phyloP scores from a whole-genome alignment of 2,113 vertebrate species.

The Tricholaema leucomelas region DNA sequence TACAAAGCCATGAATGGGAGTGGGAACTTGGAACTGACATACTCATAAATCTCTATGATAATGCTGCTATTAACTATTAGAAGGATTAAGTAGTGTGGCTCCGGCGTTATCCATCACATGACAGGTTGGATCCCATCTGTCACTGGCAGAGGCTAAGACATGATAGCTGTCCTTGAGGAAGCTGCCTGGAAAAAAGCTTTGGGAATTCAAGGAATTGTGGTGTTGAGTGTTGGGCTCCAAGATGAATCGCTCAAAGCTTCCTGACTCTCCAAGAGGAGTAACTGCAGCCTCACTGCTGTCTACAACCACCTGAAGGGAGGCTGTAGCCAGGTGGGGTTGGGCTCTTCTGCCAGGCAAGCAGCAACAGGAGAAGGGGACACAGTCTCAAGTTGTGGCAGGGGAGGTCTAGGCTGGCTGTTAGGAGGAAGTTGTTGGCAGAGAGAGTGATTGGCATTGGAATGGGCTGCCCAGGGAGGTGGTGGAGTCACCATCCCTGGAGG shows the following conservation, averaged over 20 bases:
- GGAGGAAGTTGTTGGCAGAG: too few species aligned
- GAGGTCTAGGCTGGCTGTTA: too few species aligned
- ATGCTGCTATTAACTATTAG: conserved; percentile 86
- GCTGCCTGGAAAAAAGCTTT: conserved; percentile 73
- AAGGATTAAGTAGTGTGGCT: conserved; percentile 85
- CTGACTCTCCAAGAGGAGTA: conserved; percentile 72
- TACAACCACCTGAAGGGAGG: too few species aligned
- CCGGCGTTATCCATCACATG: conserved; percentile 85
- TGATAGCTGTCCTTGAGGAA: conserved; percentile 80
- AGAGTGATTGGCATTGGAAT: too few species aligned
- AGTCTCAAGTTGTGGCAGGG: too few species aligned
- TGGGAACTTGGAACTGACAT: conserved; percentile 87
- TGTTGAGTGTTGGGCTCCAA: conserved; percentile 67
- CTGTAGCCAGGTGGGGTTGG: too few species aligned
- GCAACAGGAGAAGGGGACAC: too few species aligned
- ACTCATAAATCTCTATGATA: conserved; percentile 92
- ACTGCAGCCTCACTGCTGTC: too few species aligned
- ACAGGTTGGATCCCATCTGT: conserved; percentile 82
- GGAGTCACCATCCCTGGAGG: too few species aligned
- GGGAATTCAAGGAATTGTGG: conserved; percentile 80
- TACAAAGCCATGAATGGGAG: conserved; percentile 76
- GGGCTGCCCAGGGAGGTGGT: too few species aligned
- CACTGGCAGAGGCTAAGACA: conserved; percentile 72
- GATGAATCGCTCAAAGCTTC: conserved; percentile 78
- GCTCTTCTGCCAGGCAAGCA: too few species aligned